Conservation (phyloP, 2,113 vertebrate genomes). For the Colistium nudipinnis region DNA sequence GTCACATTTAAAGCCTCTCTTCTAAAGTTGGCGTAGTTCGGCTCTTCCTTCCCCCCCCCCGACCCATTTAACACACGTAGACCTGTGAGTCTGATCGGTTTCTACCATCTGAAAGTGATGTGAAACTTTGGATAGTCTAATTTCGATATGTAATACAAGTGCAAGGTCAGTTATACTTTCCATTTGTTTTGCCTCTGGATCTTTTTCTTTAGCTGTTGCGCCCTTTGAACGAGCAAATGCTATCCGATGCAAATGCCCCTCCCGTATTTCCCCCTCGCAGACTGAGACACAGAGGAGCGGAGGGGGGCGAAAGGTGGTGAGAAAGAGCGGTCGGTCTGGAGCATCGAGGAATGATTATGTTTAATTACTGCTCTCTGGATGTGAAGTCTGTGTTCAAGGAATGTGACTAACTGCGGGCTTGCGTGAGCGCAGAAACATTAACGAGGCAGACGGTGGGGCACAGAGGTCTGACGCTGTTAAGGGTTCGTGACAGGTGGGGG, state of each 20-base stretch:
- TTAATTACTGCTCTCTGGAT: slow-evolving; percentile 66
- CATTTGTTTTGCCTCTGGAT: not conserved
- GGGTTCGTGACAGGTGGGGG: slow-evolving; percentile 38
- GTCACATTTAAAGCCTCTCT: too few relatives aligned
- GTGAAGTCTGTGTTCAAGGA: slow-evolving; percentile 69
- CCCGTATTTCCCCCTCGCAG: slow-evolving; percentile 15
- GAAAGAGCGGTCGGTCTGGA: slow-evolving; percentile 42
- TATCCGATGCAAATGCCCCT: slow-evolving; percentile 40
- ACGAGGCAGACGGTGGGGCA: slow-evolving; percentile 41
- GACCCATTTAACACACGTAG: too few relatives aligned
- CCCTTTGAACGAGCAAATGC: slow-evolving; percentile 17
- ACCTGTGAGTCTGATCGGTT: too few relatives aligned
- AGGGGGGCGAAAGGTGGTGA: slow-evolving; percentile 52
- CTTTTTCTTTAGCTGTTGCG: not conserved
- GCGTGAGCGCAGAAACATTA: slow-evolving; percentile 37
- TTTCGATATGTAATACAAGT: too few relatives aligned
- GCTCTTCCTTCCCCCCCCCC: too few relatives aligned
- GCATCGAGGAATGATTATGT: slow-evolving; percentile 68
- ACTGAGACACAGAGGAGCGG: slow-evolving; percentile 47
- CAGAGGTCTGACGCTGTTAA: slow-evolving; percentile 31
- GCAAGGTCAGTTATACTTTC: not conserved
- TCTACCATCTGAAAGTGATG: too few relatives aligned
- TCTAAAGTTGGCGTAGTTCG: too few relatives aligned
- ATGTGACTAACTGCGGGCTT: slow-evolving; percentile 56
- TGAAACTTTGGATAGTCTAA: too few relatives aligned